Percentiles rank a stretch among this genome's conserved stretches.
phyloP scores from a whole-genome alignment of 2,797 vertebrate genomes.

The Danio choprae region DNA sequence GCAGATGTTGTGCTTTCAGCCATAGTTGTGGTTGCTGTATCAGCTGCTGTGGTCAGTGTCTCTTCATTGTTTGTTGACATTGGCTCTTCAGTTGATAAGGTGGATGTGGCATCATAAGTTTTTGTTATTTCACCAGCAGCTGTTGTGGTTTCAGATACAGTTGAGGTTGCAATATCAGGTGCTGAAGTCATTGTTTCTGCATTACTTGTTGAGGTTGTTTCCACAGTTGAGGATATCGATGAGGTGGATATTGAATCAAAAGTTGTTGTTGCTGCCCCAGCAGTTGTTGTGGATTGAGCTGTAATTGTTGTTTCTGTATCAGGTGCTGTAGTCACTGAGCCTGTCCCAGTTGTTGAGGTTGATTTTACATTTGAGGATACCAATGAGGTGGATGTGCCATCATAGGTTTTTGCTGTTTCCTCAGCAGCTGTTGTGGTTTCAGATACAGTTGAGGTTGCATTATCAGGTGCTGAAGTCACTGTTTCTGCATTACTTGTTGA shows the following conservation, averaged over 20 bases:
- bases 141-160: neutral
- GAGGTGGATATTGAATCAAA: rapidly evolving
- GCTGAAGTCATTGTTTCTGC: too few species aligned
- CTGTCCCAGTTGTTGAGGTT: neutral
- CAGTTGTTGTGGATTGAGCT: neutral
- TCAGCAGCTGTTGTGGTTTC: neutral
- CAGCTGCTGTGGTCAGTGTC: too few species aligned
- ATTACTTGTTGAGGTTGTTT: neutral
- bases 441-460: neutral
- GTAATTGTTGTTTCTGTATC: neutral
- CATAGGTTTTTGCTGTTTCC: neutral
- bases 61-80: too few species aligned
- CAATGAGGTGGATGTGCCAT: rapidly evolving
- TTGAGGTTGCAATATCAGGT: neutral
- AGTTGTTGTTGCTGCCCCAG: neutral
- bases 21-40: neutral
- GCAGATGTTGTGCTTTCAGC: neutral
- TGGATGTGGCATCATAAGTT: too few species aligned
- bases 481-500: neutral
- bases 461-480: neutral
- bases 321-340: neutral
- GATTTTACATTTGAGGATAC: rapidly evolving
- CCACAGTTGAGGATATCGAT: rapidly evolving
- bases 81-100: too few species aligned
- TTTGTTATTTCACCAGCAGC: neutral